These are phyloP conservation scores for Tenthredo scrophulariae DNA, from an alignment of 2,888 invertebrate species.

Conservation along the genomic window DNA sequence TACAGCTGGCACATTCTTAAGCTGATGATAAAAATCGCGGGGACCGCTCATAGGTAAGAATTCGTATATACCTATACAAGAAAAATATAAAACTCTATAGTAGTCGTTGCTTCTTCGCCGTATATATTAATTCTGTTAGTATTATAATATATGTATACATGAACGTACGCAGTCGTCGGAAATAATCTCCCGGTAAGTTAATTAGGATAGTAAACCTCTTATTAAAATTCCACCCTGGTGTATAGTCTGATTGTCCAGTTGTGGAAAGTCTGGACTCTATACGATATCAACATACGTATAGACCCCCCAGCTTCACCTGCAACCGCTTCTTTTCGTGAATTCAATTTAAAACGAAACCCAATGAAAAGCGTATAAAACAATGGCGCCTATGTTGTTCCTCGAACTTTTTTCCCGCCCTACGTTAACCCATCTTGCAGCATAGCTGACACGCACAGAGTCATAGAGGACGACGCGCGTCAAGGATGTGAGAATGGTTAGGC, in stretches of 20 bases:
- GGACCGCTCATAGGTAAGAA: not conserved
- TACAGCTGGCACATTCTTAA: too few relatives aligned
- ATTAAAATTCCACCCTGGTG: not conserved
- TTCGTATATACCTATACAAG: not conserved
- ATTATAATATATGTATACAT: not conserved
- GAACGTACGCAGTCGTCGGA: not conserved
- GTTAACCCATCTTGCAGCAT: not conserved
- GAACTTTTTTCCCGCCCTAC: conserved; percentile 1
- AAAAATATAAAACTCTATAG: not conserved
- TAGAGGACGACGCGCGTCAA: not conserved
- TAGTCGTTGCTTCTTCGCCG: not conserved
- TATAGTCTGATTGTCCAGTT: not conserved
- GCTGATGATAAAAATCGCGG: not conserved
- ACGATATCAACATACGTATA: not conserved
- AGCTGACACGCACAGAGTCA: not conserved
- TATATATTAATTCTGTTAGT: not conserved
- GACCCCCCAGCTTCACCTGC: not conserved
- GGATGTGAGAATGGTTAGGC: conserved; percentile 18
- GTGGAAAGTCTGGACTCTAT: not conserved
- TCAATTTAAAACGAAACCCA: not conserved
- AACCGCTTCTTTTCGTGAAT: not conserved
- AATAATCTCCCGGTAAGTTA: not conserved
- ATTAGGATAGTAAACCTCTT: conserved; percentile 4
- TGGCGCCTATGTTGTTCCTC: not conserved
- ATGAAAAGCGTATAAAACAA: not conserved